Percentiles rank a stretch among this genome's conserved stretches.
Evolutionary conservation across 2,888 invertebrate genomes (phyloP).

Genomic region (Hartigia nigra): DNA sequence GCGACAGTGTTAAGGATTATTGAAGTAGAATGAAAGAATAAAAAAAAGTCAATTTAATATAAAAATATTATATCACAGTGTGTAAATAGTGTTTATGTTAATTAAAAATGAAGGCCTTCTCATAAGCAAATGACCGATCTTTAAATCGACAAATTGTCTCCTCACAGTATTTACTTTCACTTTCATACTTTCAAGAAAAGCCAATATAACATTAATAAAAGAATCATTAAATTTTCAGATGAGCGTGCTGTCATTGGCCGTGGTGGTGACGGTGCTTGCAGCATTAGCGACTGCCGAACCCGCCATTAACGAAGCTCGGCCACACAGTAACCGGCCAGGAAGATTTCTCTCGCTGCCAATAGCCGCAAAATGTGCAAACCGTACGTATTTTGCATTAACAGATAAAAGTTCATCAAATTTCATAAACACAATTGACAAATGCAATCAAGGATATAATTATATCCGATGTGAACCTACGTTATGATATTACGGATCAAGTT

Average conservation of each 20-base stretch:
- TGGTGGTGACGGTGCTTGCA: conserved; percentile 72
- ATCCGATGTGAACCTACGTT: background rate
- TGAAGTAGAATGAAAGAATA: background rate
- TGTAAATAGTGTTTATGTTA: background rate
- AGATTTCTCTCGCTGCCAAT: conserved; percentile 85
- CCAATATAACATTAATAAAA: background rate
- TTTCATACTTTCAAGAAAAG: background rate
- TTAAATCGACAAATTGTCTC: background rate
- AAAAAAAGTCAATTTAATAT: too few relatives aligned
- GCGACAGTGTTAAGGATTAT: background rate
- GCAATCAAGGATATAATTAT: background rate
- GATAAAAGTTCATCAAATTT: background rate
- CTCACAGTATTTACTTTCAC: background rate
- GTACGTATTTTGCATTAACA: conserved; percentile 71
- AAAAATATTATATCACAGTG: background rate
- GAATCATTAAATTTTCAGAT: conserved; percentile 69
- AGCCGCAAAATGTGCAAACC: conserved; percentile 84
- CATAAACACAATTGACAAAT: background rate
- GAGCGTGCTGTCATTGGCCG: conserved; percentile 77
- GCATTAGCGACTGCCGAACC: conserved; percentile 65
- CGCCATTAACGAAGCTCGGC: conserved; percentile 71
- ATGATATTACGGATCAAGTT: background rate
- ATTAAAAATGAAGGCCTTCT: background rate
- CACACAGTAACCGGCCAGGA: conserved; percentile 81
- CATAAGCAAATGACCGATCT: background rate